A percentile compares a stretch with the other conserved stretches of the same genome.
Conservation (phyloP, 2,113 vertebrate genomes). For the Dromiciops gliroides region DNA sequence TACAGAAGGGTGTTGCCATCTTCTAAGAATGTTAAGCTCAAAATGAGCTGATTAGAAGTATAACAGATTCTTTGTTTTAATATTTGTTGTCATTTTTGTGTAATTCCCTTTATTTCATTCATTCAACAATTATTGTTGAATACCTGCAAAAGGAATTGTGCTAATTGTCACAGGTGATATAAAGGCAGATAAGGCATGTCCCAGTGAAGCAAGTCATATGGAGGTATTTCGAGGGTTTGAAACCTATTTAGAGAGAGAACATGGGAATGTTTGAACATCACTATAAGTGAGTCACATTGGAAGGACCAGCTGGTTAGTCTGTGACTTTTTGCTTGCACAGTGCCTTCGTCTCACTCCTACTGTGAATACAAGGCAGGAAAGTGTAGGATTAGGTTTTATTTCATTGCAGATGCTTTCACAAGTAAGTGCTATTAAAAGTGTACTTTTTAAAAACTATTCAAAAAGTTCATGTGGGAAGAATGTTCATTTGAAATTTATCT, state of each 20-base stretch:
- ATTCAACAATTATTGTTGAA: background rate
- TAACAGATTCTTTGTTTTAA: background rate
- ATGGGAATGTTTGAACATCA: background rate
- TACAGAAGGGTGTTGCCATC: background rate
- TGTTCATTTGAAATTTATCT: background rate
- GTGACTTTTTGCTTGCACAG: constrained; percentile 2
- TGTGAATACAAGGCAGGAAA: background rate
- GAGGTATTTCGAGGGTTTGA: constrained; percentile 12
- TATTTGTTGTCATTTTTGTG: background rate
- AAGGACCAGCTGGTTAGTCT: background rate
- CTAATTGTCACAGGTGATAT: background rate
- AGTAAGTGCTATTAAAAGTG: constrained; percentile 32
- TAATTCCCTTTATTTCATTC: background rate
- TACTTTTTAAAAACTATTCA: constrained; percentile 1
- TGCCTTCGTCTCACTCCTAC: background rate
- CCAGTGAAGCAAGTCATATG: constrained; percentile 5
- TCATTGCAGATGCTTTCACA: constrained; percentile 9
- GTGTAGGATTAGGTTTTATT: constrained; percentile 19
- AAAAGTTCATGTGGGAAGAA: background rate
- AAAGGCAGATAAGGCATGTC: constrained; percentile 7
- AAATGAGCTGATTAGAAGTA: background rate
- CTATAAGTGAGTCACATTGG: background rate
- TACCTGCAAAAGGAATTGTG: background rate
- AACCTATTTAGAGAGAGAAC: background rate
- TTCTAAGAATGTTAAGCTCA: background rate